Evolutionary conservation across 2,888 invertebrate species (phyloP).

Genomic region (Torymus tubicola): DNA sequence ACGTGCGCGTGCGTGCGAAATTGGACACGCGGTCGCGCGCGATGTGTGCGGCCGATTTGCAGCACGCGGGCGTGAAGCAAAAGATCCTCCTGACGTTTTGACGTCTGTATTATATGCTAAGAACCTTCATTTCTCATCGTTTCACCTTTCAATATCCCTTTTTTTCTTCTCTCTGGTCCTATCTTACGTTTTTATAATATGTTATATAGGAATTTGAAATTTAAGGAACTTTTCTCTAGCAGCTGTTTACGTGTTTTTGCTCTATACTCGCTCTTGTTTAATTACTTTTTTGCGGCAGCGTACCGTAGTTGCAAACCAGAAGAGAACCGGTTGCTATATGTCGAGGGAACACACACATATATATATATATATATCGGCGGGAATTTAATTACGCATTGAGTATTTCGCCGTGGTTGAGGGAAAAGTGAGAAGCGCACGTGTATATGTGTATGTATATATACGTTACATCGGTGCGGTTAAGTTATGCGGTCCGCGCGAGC

Average conservation of each 20-base stretch:
- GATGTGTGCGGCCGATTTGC: slow-evolving; percentile 4
- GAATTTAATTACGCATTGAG: neutral
- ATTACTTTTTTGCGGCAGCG: neutral
- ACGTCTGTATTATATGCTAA: slow-evolving; percentile 52
- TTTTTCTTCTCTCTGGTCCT: neutral
- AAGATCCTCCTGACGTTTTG: slow-evolving; percentile 44
- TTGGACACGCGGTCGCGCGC: slow-evolving; percentile 47
- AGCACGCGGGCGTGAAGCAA: no score
- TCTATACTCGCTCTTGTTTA: neutral
- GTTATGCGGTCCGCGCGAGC: no score
- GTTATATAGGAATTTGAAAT: slow-evolving; percentile 19
- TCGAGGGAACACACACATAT: no score
- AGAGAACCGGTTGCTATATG: no score
- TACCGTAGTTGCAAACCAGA: no score
- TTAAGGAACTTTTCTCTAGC: slow-evolving; percentile 7
- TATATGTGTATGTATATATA: no score
- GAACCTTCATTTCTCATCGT: no score
- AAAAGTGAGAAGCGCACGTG: no score
- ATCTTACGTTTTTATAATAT: no score
- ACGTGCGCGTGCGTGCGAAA: slow-evolving; percentile 26
- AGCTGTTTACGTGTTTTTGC: slow-evolving; percentile 34
- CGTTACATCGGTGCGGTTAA: no score
- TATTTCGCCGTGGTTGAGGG: no score
- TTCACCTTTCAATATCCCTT: neutral
- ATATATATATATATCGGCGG: no score